Evolutionary conservation across 2,113 vertebrate species (phyloP).

Genomic region (Haemorhous mexicanus): DNA sequence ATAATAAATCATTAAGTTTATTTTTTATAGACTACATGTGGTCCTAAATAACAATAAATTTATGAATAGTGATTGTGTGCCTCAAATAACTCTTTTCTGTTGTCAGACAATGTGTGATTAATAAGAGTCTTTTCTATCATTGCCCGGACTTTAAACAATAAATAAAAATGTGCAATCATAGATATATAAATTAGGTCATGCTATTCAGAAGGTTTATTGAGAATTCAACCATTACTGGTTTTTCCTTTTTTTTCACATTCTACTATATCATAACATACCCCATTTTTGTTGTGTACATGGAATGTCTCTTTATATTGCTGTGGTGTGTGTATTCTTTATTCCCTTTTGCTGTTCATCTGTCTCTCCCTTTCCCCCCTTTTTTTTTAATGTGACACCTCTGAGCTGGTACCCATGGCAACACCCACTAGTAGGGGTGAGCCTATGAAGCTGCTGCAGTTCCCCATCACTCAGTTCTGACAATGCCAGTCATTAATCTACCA

Average conservation of each 20-base stretch:
- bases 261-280: background rate
- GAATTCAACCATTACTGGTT: constrained; percentile 32
- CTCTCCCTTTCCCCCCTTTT: constrained; percentile 1
- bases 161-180: background rate
- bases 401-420: constrained; percentile 79
- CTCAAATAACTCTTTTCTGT: background rate
- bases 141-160: background rate
- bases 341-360: constrained; percentile 57
- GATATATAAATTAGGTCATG: background rate
- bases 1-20: background rate
- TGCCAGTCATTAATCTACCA: constrained; percentile 66
- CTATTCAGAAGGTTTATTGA: constrained; percentile 32
- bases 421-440: constrained; percentile 30
- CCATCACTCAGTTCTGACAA: constrained; percentile 51
- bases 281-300: background rate
- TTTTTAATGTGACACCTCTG: constrained; percentile 64
- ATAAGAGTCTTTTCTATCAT: background rate
- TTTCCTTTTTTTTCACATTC: constrained; percentile 17
- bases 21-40: background rate
- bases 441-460: constrained; percentile 20
- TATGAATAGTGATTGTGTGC: background rate
- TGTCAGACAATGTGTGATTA: background rate
- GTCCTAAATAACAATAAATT: background rate
- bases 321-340: constrained; percentile 26
- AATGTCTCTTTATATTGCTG: constrained; percentile 60